Evolutionary conservation across 2,113 vertebrate genomes (phyloP).

Genomic region (Balaeniceps rex): DNA sequence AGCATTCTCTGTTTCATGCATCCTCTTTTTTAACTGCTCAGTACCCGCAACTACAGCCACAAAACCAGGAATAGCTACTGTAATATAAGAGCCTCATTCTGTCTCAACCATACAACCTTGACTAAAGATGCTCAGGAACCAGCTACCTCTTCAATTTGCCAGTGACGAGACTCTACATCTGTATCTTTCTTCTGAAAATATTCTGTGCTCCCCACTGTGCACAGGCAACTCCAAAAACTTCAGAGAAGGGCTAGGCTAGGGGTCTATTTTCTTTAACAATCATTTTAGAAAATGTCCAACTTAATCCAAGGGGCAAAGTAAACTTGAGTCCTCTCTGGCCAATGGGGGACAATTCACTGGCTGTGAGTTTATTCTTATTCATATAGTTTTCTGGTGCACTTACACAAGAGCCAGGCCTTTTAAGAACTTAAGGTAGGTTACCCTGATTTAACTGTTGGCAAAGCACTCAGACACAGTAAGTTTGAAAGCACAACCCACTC

Average conservation of each 20-base stretch:
- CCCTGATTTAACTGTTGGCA: constrained; percentile 28
- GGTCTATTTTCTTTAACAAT: neutral
- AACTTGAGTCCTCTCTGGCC: neutral
- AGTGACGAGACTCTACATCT: neutral
- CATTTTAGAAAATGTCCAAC: neutral
- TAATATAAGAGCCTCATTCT: neutral
- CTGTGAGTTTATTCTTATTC: neutral
- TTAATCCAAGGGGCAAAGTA: neutral
- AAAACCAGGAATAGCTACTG: neutral
- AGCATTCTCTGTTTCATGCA: neutral
- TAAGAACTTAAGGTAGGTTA: constrained; percentile 30
- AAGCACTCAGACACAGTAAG: neutral
- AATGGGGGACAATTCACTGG: neutral
- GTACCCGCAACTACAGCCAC: neutral
- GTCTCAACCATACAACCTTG: neutral
- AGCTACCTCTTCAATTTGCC: neutral
- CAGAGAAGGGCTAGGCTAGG: neutral
- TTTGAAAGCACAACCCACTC: constrained; percentile 34
- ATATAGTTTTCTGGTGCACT: neutral
- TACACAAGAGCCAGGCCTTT: constrained; percentile 14
- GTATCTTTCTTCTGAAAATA: neutral
- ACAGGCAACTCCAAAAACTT: neutral
- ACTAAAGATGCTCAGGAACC: neutral
- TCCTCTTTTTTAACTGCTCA: neutral
- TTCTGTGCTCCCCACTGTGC: neutral